Evolutionary conservation across 2,797 vertebrate genomes (phyloP).

Genomic region (Neostethus bicornis): DNA sequence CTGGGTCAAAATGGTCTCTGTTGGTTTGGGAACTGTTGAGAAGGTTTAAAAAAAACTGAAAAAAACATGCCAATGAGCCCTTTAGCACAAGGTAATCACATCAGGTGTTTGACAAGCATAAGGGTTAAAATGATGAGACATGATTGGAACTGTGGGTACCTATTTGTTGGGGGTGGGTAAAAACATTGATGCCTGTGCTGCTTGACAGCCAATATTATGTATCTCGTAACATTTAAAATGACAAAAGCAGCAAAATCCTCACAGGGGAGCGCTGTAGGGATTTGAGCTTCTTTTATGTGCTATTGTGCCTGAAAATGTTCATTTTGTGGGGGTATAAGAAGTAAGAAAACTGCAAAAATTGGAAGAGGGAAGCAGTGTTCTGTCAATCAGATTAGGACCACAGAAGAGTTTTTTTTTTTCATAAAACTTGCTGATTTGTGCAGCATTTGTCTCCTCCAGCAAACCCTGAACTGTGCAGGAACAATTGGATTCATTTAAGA

Average conservation of each 20-base stretch:
- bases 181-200: constrained; percentile 13
- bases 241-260: constrained; percentile 14
- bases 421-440: constrained; percentile 72
- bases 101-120: neutral
- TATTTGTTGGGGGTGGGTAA: constrained; percentile 7
- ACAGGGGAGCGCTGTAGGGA: constrained; percentile 4
- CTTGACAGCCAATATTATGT: constrained; percentile 22
- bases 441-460: constrained; percentile 52
- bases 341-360: constrained; percentile 18
- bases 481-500: constrained; percentile 82
- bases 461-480: constrained; percentile 68
- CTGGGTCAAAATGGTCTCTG: constrained; percentile 73
- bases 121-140: constrained; percentile 17
- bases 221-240: constrained; percentile 27
- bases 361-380: constrained; percentile 42
- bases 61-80: constrained; percentile 22
- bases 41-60: constrained; percentile 14
- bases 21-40: constrained; percentile 47
- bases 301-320: constrained; percentile 14
- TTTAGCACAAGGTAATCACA: constrained; percentile 31
- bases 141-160: constrained; percentile 1
- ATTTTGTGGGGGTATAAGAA: constrained; percentile 30
- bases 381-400: constrained; percentile 69
- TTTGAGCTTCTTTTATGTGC: constrained; percentile 9
- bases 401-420: constrained; percentile 69